Percentiles rank a stretch among this genome's conserved stretches.
Conservation (phyloP, 2,797 vertebrate genomes). For the Rousettus madagascariensis region DNA sequence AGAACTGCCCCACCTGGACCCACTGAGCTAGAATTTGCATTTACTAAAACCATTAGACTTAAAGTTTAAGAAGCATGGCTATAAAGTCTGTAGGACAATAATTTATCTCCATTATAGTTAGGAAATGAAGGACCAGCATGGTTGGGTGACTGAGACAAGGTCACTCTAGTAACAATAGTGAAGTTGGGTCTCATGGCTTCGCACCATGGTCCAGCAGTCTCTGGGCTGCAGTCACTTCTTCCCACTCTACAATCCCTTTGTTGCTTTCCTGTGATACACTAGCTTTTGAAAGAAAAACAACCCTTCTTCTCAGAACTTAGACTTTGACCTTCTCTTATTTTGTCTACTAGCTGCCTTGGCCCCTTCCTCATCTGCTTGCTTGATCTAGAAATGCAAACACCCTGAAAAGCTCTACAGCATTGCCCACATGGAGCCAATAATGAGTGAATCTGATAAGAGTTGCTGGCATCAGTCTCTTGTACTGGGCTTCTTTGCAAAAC, state of each 20-base stretch:
- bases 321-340: neutral
- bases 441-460: neutral
- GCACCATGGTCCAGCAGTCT: neutral
- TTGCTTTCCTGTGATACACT: neutral
- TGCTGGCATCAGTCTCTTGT: neutral
- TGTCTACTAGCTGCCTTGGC: neutral
- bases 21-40: neutral
- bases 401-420: neutral
- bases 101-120: neutral
- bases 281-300: neutral
- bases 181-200: neutral
- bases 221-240: neutral
- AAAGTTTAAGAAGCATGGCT: neutral
- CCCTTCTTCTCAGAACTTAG: neutral
- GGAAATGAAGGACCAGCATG: neutral
- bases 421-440: neutral
- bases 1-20: neutral
- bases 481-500: constrained; percentile 23
- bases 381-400: neutral
- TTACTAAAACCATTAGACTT: neutral
- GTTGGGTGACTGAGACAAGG: neutral
- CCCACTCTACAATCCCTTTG: neutral
- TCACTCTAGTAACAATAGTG: neutral
- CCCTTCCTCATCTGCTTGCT: neutral
- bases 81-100: neutral